Evolutionary conservation across 37 sponge, comb jelly and placozoan genomes (phyloP).

Genomic region (Agelas oroides): DNA sequence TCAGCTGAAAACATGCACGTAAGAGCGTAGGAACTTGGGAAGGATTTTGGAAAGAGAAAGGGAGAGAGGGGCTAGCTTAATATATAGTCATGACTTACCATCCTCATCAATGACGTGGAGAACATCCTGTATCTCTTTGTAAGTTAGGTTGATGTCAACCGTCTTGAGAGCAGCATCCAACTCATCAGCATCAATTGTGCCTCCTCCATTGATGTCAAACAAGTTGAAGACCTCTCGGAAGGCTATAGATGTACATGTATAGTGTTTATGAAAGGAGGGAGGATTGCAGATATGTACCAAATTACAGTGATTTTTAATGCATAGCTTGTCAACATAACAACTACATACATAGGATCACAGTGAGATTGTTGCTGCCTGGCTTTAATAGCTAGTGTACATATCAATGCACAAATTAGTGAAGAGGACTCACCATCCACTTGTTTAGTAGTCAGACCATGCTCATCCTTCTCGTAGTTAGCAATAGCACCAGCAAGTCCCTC

Average conservation of each 20-base stretch:
- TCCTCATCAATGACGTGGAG: conserved; percentile 69
- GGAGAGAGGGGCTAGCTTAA: too few relatives aligned
- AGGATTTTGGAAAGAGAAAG: neutral
- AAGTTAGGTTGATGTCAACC: conserved; percentile 62
- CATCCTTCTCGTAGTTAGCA: neutral
- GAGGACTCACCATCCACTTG: conserved; percentile 45
- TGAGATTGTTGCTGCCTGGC: too few relatives aligned
- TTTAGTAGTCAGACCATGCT: conserved; percentile 35
- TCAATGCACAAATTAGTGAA: too few relatives aligned
- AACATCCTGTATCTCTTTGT: conserved; percentile 55
- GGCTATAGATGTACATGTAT: conserved; percentile 29
- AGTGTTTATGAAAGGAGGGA: too few relatives aligned
- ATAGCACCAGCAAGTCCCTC: too few relatives aligned
- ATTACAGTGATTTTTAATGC: too few relatives aligned
- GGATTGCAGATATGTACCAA: too few relatives aligned
- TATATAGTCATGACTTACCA: conserved; percentile 6
- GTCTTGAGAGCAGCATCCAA: conserved; percentile 62
- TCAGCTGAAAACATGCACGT: too few relatives aligned
- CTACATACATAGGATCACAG: too few relatives aligned
- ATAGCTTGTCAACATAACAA: too few relatives aligned
- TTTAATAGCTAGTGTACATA: too few relatives aligned
- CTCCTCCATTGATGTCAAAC: conserved; percentile 78
- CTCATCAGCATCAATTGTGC: conserved; percentile 69
- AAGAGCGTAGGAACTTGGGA: neutral
- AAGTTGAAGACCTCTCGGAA: conserved; percentile 73